A percentile compares a stretch with the other conserved stretches of the same genome.
Conservation (phyloP, 92 coral and sea anemone genomes). For the Phenganax stokvisi region DNA sequence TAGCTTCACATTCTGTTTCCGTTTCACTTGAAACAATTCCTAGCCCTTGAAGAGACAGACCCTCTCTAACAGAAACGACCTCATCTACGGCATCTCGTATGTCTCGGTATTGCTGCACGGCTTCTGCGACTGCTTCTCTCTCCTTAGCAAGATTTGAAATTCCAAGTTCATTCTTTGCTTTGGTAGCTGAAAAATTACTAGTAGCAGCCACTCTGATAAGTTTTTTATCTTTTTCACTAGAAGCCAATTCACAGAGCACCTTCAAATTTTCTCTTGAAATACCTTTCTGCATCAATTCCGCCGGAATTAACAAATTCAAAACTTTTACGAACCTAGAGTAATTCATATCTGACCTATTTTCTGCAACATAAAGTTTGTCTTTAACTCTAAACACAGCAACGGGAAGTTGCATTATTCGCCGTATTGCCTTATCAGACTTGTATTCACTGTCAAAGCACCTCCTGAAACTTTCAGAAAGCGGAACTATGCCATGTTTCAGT, state of each 20-base stretch:
- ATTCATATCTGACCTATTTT: constrained; percentile 27
- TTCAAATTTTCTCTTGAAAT: constrained; percentile 50
- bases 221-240: constrained; percentile 49
- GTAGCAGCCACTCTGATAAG: constrained; percentile 51
- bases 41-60: constrained; percentile 19
- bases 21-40: constrained; percentile 38
- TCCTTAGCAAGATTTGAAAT: constrained; percentile 49
- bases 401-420: constrained; percentile 40
- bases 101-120: constrained; percentile 41
- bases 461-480: constrained; percentile 33
- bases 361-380: constrained; percentile 46
- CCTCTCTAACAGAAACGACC: constrained; percentile 38
- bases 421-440: constrained; percentile 24
- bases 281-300: constrained; percentile 19
- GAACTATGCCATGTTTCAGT: constrained; percentile 15
- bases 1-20: background rate
- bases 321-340: constrained; percentile 42
- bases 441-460: background rate
- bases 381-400: constrained; percentile 26
- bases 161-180: constrained; percentile 45
- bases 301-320: constrained; percentile 29
- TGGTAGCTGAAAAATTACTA: constrained; percentile 28
- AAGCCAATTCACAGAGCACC: constrained; percentile 48
- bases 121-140: constrained; percentile 41
- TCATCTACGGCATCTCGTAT: constrained; percentile 47